A percentile compares a stretch with the other conserved stretches of the same genome.
These are phyloP conservation scores for Gastracanthus pulcherrimus DNA, from an alignment of 2,888 invertebrate genomes.

Conservation along the genomic window DNA sequence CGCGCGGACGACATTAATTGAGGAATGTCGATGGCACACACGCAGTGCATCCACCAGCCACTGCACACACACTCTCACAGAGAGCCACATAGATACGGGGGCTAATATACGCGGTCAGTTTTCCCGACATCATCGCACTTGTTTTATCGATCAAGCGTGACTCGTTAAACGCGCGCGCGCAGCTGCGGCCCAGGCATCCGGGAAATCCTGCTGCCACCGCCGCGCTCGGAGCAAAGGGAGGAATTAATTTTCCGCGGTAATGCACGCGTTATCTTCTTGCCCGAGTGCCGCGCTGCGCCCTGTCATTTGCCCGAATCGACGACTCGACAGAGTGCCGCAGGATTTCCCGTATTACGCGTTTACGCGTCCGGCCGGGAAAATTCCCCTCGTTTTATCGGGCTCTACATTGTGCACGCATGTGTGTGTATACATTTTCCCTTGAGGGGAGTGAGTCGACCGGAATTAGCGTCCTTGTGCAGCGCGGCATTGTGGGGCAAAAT, in stretches of 20 bases:
- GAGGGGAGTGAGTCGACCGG: conserved; percentile 1
- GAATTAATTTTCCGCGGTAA: conserved; percentile 46
- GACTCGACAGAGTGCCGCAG: not conserved
- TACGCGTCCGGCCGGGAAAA: not conserved
- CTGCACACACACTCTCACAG: no score
- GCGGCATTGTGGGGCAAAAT: conserved; percentile 24
- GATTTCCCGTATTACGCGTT: not conserved
- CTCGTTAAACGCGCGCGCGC: conserved; percentile 8
- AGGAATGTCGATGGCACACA: conserved; percentile 50
- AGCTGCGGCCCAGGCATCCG: not conserved
- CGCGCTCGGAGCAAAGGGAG: conserved; percentile 10
- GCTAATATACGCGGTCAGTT: conserved; percentile 10
- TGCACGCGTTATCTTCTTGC: conserved; percentile 40
- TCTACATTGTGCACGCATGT: not conserved
- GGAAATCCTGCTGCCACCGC: no score
- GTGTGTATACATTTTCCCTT: not conserved
- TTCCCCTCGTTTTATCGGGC: not conserved
- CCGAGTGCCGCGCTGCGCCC: not conserved
- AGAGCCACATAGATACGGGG: not conserved
- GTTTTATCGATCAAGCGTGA: conserved; percentile 46
- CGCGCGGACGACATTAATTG: conserved; percentile 43
- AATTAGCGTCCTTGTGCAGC: conserved; percentile 28
- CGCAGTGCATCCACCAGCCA: not conserved
- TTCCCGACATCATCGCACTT: not conserved
- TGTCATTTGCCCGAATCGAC: conserved; percentile 33